These are phyloP conservation scores for Phalacrocorax pelagicus DNA, from an alignment of 2,113 vertebrate species.

Conservation along the genomic window DNA sequence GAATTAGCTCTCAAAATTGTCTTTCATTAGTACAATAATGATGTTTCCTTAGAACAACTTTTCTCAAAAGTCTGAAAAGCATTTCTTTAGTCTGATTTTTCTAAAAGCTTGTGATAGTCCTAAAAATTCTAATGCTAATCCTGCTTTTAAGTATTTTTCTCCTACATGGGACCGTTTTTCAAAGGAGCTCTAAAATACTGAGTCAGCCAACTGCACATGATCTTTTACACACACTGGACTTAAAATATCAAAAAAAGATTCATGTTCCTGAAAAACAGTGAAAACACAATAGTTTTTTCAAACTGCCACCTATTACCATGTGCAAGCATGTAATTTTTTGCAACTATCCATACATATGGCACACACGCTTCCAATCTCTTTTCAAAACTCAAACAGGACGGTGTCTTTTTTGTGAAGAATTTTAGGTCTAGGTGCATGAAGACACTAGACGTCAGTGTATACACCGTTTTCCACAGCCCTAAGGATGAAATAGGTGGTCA, in stretches of 20 bases:
- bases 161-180: background rate
- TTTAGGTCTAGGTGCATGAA: background rate
- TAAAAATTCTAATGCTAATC: background rate
- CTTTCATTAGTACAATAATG: background rate
- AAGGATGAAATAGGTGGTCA: background rate
- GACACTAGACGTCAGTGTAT: background rate
- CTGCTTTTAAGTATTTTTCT: background rate
- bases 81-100: background rate
- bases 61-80: background rate
- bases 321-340: background rate
- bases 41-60: background rate
- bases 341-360: background rate
- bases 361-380: background rate
- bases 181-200: background rate
- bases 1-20: background rate
- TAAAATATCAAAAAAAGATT: background rate
- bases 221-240: background rate
- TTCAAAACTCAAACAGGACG: background rate
- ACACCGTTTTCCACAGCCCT: background rate
- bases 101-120: background rate
- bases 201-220: background rate
- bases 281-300: background rate
- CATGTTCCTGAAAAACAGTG: background rate
- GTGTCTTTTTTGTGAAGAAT: background rate
- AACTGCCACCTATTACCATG: background rate